A percentile compares a stretch with the other conserved stretches of the same genome.
These are phyloP conservation scores for Drosophila erecta DNA, from an alignment of 1,140 invertebrate genomes.

Conservation along the genomic window DNA sequence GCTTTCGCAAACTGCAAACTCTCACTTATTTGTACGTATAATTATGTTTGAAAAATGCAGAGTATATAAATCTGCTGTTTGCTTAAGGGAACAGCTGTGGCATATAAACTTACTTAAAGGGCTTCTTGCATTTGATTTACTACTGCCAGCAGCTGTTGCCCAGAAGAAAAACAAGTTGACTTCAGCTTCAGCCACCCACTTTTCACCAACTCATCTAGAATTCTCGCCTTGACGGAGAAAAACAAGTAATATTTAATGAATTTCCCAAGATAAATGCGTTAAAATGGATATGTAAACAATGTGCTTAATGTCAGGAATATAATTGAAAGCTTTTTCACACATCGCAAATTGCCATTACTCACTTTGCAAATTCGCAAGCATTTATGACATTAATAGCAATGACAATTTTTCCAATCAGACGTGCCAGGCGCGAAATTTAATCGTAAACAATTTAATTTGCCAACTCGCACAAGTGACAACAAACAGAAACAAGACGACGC, in stretches of 20 bases:
- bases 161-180: neutral
- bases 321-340: constrained; percentile 34
- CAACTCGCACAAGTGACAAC: constrained; percentile 29
- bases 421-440: constrained; percentile 23
- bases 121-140: constrained; percentile 25
- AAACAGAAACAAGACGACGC: constrained; percentile 18
- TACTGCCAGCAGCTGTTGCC: constrained; percentile 5
- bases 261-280: constrained; percentile 9
- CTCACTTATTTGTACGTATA: constrained; percentile 11
- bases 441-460: constrained; percentile 27
- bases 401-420: constrained; percentile 20
- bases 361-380: constrained; percentile 39
- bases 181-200: neutral
- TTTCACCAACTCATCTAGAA: neutral
- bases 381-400: constrained; percentile 38
- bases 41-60: constrained; percentile 15
- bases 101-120: constrained; percentile 1
- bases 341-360: constrained; percentile 21
- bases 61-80: neutral
- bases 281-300: constrained; percentile 14
- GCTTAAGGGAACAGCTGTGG: neutral
- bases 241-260: constrained; percentile 17
- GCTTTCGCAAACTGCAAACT: constrained; percentile 7
- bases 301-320: constrained; percentile 18
- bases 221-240: neutral